A percentile compares a stretch with the other conserved stretches of the same genome.
These are phyloP conservation scores for Centropus bengalensis DNA, from an alignment of 2,113 vertebrate species.

Conservation along the genomic window DNA sequence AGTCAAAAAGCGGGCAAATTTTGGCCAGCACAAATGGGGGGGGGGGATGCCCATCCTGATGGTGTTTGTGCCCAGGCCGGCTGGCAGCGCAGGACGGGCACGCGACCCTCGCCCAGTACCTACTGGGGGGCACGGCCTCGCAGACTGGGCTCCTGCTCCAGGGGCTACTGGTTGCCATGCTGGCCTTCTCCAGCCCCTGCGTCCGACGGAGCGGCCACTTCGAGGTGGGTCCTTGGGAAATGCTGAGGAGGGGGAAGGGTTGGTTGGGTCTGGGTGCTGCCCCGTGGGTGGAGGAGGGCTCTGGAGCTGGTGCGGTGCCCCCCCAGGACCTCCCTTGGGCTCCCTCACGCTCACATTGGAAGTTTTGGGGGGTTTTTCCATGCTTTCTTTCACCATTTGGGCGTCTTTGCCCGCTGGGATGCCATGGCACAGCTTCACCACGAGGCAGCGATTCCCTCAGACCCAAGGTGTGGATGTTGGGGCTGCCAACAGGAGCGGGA, in stretches of 20 bases:
- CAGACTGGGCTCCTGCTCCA: constrained; percentile 81
- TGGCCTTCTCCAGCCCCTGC: constrained; percentile 84
- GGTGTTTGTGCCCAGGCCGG: constrained; percentile 43
- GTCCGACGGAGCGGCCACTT: constrained; percentile 86
- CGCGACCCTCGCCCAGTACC: constrained; percentile 80
- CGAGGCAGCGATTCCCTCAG: accelerated
- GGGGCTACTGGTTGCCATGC: constrained; percentile 79
- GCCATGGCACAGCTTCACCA: accelerated
- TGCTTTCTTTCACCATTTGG: neutral
- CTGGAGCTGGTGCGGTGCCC: accelerated
- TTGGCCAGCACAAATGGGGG: neutral
- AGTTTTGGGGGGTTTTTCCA: neutral
- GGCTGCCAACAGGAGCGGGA: no score
- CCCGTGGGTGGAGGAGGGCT: neutral
- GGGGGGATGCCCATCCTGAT: accelerated
- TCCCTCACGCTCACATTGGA: accelerated
- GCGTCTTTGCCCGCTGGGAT: neutral
- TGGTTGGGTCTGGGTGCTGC: accelerated
- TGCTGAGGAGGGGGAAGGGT: neutral
- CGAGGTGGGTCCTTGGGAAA: constrained; percentile 71
- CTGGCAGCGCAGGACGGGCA: neutral
- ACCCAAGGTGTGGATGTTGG: no score
- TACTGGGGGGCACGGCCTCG: constrained; percentile 76
- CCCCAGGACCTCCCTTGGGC: neutral
- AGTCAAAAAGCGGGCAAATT: accelerated